phyloP scores from a whole-genome alignment of 92 coral and sea anemone genomes.

The Phenganax subtilis region DNA sequence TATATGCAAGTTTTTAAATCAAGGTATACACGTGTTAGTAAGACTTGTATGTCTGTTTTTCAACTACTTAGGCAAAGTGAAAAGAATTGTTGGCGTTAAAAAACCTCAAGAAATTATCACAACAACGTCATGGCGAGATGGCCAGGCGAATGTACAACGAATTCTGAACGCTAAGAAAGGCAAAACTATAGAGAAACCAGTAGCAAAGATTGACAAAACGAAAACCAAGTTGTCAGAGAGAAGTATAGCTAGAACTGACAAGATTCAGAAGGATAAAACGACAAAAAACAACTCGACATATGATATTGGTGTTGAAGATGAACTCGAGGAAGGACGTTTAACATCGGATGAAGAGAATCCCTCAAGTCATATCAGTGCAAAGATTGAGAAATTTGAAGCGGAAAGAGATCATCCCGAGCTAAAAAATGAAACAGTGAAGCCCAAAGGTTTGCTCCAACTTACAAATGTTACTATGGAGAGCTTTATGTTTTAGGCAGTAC shows the following conservation, averaged over 20 bases:
- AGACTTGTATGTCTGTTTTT: not conserved
- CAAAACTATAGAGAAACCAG: conserved; percentile 50
- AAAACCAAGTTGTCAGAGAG: conserved; percentile 25
- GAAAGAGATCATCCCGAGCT: not conserved
- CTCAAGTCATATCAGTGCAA: not conserved
- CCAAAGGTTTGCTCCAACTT: conserved; percentile 7
- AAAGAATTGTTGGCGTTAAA: conserved; percentile 68
- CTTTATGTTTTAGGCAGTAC: too few species aligned
- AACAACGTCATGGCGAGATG: conserved; percentile 88
- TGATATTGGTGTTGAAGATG: conserved; percentile 5
- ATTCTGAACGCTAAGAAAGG: conserved; percentile 66
- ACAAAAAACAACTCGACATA: conserved; percentile 41
- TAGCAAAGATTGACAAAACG: conserved; percentile 53
- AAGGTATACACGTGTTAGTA: not conserved
- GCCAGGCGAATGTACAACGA: conserved; percentile 82
- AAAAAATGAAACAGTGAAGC: conserved; percentile 1
- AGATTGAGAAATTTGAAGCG: conserved; percentile 4
- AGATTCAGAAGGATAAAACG: conserved; percentile 36
- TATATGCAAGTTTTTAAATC: not conserved
- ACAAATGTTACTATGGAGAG: too few species aligned
- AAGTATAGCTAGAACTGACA: conserved; percentile 27
- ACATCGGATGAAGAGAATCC: conserved; percentile 9
- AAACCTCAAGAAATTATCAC: conserved; percentile 73
- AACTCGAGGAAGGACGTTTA: conserved; percentile 33
- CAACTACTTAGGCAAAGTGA: conserved; percentile 48